Evolutionary conservation across 2,888 invertebrate genomes (phyloP).

Genomic region (Drosophila niveifrons): DNA sequence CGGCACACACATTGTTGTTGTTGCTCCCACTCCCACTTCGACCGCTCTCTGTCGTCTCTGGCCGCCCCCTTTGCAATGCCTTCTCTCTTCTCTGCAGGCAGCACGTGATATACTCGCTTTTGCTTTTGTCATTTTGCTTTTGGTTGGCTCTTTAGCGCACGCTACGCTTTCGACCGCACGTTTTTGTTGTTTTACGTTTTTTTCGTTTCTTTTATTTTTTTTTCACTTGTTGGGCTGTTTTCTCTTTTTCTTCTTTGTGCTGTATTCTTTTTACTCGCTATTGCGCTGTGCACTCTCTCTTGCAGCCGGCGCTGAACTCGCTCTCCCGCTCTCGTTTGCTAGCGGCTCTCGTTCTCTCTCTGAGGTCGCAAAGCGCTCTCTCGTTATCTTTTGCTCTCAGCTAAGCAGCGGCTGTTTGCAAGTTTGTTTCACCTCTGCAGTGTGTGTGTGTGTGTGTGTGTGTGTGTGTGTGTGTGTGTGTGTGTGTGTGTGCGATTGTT

Average conservation of each 20-base stretch:
- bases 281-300: constrained; percentile 29
- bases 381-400: constrained; percentile 28
- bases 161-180: constrained; percentile 65
- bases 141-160: constrained; percentile 70
- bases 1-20: constrained; percentile 69
- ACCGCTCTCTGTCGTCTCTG: not conserved
- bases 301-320: constrained; percentile 22
- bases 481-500: constrained; percentile 26
- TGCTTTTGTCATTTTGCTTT: constrained; percentile 77
- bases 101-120: constrained; percentile 79
- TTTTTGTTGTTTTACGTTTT: constrained; percentile 64
- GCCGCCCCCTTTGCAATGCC: constrained; percentile 15
- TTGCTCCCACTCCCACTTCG: constrained; percentile 32
- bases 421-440: constrained; percentile 53
- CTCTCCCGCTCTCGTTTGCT: constrained; percentile 17
- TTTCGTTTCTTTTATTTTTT: constrained; percentile 37
- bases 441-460: constrained; percentile 20
- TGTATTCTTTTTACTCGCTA: constrained; percentile 58
- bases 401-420: constrained; percentile 56
- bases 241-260: constrained; percentile 61
- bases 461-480: constrained; percentile 23
- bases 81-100: constrained; percentile 58
- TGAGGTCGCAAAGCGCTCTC: constrained; percentile 21
- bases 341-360: constrained; percentile 29
- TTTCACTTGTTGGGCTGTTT: constrained; percentile 80